Evolutionary conservation across 2,888 invertebrate genomes (phyloP).

Genomic region (Cephus spinipes): DNA sequence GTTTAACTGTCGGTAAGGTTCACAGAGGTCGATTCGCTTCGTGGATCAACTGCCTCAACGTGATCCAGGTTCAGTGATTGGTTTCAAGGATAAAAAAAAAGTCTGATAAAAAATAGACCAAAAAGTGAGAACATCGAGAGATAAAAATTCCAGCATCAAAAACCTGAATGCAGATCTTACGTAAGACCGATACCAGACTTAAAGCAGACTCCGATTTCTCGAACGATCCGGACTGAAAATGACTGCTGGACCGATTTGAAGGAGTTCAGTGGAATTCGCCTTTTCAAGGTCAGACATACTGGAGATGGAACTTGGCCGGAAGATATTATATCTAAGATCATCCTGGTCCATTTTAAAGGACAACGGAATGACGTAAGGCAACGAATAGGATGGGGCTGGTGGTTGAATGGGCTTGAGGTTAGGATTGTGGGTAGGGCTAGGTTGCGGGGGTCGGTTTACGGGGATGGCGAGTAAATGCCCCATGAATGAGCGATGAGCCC

Average conservation of each 20-base stretch:
- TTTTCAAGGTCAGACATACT: too few species aligned
- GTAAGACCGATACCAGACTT: too few species aligned
- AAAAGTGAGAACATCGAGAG: not conserved
- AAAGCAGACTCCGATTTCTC: too few species aligned
- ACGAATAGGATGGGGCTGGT: slow-evolving; percentile 27
- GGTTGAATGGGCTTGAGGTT: slow-evolving; percentile 60
- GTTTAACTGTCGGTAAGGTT: slow-evolving; percentile 33
- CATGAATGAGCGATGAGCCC: slow-evolving; percentile 66
- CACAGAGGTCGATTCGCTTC: not conserved
- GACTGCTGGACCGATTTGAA: too few species aligned
- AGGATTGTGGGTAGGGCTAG: slow-evolving; percentile 39
- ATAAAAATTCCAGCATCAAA: too few species aligned
- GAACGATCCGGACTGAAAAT: too few species aligned
- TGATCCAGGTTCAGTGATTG: not conserved
- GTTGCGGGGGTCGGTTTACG: slow-evolving; percentile 49
- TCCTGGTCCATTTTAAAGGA: slow-evolving; percentile 59
- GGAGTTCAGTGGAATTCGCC: too few species aligned
- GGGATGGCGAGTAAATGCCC: slow-evolving; percentile 64
- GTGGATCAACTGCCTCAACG: not conserved
- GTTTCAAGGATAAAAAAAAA: not conserved
- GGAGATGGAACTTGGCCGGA: slow-evolving; percentile 21
- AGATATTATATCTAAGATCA: slow-evolving; percentile 56
- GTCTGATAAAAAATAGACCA: not conserved
- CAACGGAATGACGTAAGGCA: slow-evolving; percentile 54
- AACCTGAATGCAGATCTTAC: too few species aligned